phyloP scores from a whole-genome alignment of 1,140 invertebrate genomes.

The Belonocnema kinseyi region DNA sequence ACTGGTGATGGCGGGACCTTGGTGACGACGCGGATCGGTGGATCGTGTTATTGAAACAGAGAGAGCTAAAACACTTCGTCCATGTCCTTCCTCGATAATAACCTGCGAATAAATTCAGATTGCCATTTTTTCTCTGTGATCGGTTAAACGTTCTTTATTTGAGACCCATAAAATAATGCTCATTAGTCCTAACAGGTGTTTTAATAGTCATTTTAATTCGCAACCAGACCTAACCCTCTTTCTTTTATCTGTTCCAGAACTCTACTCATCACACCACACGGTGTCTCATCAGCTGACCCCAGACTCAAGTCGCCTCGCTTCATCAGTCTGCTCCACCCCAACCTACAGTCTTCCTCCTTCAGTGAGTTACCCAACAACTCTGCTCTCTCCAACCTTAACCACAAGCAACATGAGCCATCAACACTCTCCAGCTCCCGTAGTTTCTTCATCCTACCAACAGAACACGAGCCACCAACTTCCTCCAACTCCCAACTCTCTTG shows the following conservation, averaged over 20 bases:
- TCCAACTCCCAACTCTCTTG: conserved; percentile 77
- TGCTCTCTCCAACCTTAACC: conserved; percentile 59
- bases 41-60: conserved; percentile 8
- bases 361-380: conserved; percentile 60
- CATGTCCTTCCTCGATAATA: not conserved
- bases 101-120: no score
- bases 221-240: no score
- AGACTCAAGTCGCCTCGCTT: conserved; percentile 56
- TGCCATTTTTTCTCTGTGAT: not conserved
- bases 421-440: conserved; percentile 36
- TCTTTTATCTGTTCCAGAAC: conserved; percentile 53
- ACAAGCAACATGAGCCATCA: conserved; percentile 62
- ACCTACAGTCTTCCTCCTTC: conserved; percentile 59
- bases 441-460: conserved; percentile 57
- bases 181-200: not conserved
- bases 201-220: no score
- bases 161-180: not conserved
- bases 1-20: not conserved
- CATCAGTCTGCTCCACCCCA: conserved; percentile 59
- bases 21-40: conserved; percentile 43
- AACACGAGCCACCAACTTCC: conserved; percentile 71
- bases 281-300: conserved; percentile 65
- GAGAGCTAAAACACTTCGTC: not conserved
- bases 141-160: no score
- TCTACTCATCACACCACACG: conserved; percentile 63